Evolutionary conservation across 2,888 invertebrate genomes (phyloP).

Genomic region (Himalopsyche kuldschensis): DNA sequence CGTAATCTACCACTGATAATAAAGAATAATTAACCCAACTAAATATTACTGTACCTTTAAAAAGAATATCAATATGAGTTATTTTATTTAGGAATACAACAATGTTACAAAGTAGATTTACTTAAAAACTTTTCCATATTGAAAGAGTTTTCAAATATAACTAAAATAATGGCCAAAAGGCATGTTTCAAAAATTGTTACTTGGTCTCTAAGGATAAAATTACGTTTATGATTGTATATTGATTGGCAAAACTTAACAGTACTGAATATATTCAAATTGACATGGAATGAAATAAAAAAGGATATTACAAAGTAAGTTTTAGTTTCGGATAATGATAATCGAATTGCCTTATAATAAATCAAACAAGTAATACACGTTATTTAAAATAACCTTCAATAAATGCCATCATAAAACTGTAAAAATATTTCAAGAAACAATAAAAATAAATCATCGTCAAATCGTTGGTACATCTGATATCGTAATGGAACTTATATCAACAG

Average conservation of each 20-base stretch:
- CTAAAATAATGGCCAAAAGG: not conserved
- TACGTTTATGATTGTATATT: not conserved
- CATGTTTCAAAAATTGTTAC: not conserved
- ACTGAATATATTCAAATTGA: not conserved
- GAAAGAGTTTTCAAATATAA: not conserved
- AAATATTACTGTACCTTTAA: not conserved
- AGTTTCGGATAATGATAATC: too few species aligned
- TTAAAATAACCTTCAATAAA: too few species aligned
- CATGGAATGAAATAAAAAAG: not conserved
- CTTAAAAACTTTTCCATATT: not conserved
- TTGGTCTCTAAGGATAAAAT: not conserved
- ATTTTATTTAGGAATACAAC: not conserved
- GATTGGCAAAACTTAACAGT: not conserved
- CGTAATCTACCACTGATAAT: too few species aligned
- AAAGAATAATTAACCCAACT: too few species aligned
- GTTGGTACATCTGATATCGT: too few species aligned
- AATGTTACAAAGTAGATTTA: not conserved
- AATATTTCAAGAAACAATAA: too few species aligned
- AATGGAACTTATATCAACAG: too few species aligned
- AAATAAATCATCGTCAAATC: too few species aligned
- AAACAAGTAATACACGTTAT: too few species aligned
- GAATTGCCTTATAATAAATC: too few species aligned
- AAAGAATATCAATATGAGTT: not conserved
- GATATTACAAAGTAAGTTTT: not conserved
- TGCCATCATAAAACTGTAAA: too few species aligned